Evolutionary conservation across 2,113 vertebrate genomes (phyloP), one percentile per base, ranked within the genome.

Genomic region (Lepus timidus): DNA sequence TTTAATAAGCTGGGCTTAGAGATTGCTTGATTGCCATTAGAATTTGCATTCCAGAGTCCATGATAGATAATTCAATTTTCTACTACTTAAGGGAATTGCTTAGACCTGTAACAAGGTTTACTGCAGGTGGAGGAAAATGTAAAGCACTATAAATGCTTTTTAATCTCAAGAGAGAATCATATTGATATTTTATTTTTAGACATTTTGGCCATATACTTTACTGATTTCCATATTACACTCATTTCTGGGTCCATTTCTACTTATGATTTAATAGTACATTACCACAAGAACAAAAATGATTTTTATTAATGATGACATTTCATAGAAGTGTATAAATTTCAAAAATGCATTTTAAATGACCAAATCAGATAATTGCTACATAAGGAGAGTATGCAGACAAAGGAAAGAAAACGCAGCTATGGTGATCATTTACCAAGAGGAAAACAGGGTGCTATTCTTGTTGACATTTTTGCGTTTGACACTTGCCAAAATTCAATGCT

Each of bases 1-100:
- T 95, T 92, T 88, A 90, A 90, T 70, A 82, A 90, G 14, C 22
- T 83, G 1, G 7, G 0, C 2, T 75, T 88, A 76, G 36, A 65
- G 75, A 93, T 89, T 92, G 36, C 79, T 22, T 83, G 31, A 85
- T 83, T 93, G 33, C 19, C 27, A 78, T 82, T 94, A 88, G 25
- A 19, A 79, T 95, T 92, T 93, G 52, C 49, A 92, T 93, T 88
- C 73, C 22, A 82, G 29, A 82, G 33, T 13, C 3, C 44, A 78
- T 83, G 25, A 39, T 51, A 91, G 51, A 67, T 90, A 83, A 93
- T 93, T 88, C 11, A 91, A 49, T 96, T 96, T 95, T 16, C n/a
- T 20, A 67, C 90, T 79, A 87, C 51, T 94, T 87, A 95, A 64
- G 89, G 58, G 39, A 95, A 93, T 96, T 85, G 17, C 17, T 31